Conservation (phyloP, 2,888 invertebrate species). For the Coleophora flavipennella region DNA sequence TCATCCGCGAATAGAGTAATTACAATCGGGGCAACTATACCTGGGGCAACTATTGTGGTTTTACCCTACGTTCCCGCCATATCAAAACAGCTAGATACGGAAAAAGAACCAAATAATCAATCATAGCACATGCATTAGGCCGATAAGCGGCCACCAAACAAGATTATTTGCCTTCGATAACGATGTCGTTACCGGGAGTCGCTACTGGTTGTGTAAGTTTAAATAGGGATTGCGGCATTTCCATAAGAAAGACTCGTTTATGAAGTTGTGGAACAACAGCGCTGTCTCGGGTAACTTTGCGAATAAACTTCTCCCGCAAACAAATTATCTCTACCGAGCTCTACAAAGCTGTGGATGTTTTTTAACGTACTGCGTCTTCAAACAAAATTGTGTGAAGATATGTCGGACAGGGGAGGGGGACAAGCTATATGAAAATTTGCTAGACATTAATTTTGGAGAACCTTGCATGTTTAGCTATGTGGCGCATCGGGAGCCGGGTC, state of each 20-base stretch:
- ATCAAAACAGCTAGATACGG: too few species aligned
- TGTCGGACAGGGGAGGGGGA: too few species aligned
- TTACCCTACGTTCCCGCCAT: too few species aligned
- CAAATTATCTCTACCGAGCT: slow-evolving; percentile 37
- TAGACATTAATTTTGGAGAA: too few species aligned
- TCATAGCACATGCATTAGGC: slow-evolving; percentile 23
- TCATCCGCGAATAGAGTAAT: too few species aligned
- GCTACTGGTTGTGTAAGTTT: slow-evolving; percentile 33
- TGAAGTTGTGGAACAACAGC: slow-evolving; percentile 26
- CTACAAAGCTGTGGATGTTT: slow-evolving; percentile 4
- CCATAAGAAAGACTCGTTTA: slow-evolving; percentile 50
- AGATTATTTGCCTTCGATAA: slow-evolving; percentile 15
- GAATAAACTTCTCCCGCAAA: slow-evolving; percentile 33
- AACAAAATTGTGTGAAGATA: too few species aligned
- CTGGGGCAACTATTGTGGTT: too few species aligned
- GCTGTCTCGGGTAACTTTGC: slow-evolving; percentile 15
- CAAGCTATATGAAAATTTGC: too few species aligned
- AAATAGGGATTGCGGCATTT: slow-evolving; percentile 31
- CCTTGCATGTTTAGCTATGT: too few species aligned
- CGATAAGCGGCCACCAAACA: slow-evolving; percentile 13
- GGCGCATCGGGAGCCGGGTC: too few species aligned
- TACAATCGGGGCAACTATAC: too few species aligned
- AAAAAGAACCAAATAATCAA: slow-evolving; percentile 20
- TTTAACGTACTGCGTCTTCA: slow-evolving; percentile 5
- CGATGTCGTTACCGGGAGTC: slow-evolving; percentile 25